A percentile compares a stretch with the other conserved stretches of the same genome.
These are phyloP conservation scores for Eurois occulta DNA, from an alignment of 2,888 invertebrate species.

Conservation along the genomic window DNA sequence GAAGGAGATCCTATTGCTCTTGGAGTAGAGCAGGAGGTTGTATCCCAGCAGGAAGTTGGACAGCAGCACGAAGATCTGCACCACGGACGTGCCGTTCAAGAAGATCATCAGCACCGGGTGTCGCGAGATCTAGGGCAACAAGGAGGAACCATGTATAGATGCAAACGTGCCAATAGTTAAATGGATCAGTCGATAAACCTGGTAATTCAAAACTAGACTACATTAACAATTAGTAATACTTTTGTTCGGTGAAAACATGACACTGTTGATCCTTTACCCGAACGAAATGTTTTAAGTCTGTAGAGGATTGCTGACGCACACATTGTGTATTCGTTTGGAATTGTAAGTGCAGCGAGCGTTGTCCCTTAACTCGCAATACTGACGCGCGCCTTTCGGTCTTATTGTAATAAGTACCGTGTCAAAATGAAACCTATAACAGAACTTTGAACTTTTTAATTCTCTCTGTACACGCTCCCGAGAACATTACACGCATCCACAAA, in stretches of 20 bases:
- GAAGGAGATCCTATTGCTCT: slow-evolving; percentile 65
- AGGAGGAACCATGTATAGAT: not conserved
- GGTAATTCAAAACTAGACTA: not conserved
- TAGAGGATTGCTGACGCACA: too few relatives aligned
- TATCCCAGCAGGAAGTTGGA: slow-evolving; percentile 82
- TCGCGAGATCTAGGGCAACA: slow-evolving; percentile 67
- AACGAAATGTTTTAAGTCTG: too few relatives aligned
- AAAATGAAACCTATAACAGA: not conserved
- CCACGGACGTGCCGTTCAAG: slow-evolving; percentile 79
- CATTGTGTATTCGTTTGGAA: too few relatives aligned
- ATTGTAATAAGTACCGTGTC: too few relatives aligned
- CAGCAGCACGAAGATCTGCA: slow-evolving; percentile 79
- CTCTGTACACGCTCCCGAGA: not conserved
- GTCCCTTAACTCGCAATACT: too few relatives aligned
- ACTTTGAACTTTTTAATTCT: not conserved
- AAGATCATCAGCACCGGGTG: slow-evolving; percentile 76
- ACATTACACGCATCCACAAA: too few relatives aligned
- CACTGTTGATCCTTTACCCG: not conserved
- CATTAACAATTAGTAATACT: not conserved
- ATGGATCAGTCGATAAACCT: not conserved
- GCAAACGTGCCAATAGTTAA: not conserved
- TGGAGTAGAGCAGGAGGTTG: slow-evolving; percentile 75
- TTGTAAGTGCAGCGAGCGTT: too few relatives aligned
- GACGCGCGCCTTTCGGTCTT: too few relatives aligned
- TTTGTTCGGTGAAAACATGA: not conserved